Conservation (phyloP, 2,888 invertebrate species). For the Nephrocerus scutellatus region DNA sequence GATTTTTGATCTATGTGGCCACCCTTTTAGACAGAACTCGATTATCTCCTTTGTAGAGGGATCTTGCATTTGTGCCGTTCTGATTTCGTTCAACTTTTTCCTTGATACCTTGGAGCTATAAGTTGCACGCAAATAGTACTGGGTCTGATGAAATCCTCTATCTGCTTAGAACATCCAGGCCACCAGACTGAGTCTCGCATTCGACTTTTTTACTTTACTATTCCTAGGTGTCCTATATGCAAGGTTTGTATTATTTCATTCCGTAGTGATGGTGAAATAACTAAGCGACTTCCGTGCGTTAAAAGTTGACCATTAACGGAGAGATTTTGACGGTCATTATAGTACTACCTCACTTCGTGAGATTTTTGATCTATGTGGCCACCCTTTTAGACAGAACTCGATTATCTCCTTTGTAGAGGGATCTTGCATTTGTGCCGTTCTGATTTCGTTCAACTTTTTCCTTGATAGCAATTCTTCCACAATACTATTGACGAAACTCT, state of each 20-base stretch:
- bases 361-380: slow-evolving; percentile 1
- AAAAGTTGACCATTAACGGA: neutral
- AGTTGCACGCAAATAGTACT: neutral
- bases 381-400: neutral
- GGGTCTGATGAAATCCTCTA: neutral
- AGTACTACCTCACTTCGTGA: neutral
- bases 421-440: slow-evolving; percentile 3
- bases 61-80: slow-evolving; percentile 3
- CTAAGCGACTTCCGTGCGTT: neutral
- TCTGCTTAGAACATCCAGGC: neutral
- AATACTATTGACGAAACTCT: slow-evolving; percentile 11
- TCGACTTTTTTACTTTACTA: neutral
- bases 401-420: neutral
- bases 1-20: slow-evolving; percentile 1
- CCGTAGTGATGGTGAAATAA: neutral
- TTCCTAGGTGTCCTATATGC: neutral
- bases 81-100: slow-evolving; percentile 5
- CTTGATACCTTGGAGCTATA: too few species aligned
- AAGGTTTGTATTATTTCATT: neutral
- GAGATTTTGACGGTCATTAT: neutral
- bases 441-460: slow-evolving; percentile 5
- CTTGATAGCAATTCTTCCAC: slow-evolving; percentile 8
- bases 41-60: neutral
- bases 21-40: neutral
- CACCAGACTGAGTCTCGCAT: neutral